phyloP scores from a whole-genome alignment of 2,113 vertebrate genomes.

The Gymnorhina tibicen region DNA sequence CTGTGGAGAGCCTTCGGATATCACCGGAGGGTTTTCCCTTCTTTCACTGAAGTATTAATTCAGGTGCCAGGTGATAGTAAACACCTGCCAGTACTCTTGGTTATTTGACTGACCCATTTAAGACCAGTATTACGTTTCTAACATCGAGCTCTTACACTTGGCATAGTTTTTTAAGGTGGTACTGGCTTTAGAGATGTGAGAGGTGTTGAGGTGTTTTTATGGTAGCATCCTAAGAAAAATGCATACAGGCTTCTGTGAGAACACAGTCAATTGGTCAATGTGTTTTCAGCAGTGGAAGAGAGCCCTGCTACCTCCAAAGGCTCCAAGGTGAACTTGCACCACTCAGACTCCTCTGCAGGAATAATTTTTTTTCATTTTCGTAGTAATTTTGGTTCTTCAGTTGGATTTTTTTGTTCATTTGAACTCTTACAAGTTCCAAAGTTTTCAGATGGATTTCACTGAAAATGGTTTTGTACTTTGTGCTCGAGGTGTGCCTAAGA shows the following conservation, averaged over 20 bases:
- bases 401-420: background rate
- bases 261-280: background rate
- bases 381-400: background rate
- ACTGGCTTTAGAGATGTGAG: background rate
- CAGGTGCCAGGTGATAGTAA: background rate
- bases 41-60: background rate
- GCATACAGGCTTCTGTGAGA: background rate
- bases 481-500: background rate
- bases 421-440: background rate
- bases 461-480: background rate
- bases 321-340: background rate
- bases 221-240: background rate
- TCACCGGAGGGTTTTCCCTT: background rate
- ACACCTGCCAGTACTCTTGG: background rate
- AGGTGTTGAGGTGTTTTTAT: background rate
- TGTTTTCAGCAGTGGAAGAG: background rate
- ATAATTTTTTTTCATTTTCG: background rate
- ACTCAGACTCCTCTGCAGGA: background rate
- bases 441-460: background rate
- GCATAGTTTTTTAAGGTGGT: background rate
- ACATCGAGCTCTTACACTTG: background rate
- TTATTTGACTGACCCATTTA: slow-evolving; percentile 1
- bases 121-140: background rate
- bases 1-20: background rate
- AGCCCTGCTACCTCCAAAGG: background rate